Conservation (phyloP, 2,888 invertebrate species). For the Mongoloraphidia duomilia region DNA sequence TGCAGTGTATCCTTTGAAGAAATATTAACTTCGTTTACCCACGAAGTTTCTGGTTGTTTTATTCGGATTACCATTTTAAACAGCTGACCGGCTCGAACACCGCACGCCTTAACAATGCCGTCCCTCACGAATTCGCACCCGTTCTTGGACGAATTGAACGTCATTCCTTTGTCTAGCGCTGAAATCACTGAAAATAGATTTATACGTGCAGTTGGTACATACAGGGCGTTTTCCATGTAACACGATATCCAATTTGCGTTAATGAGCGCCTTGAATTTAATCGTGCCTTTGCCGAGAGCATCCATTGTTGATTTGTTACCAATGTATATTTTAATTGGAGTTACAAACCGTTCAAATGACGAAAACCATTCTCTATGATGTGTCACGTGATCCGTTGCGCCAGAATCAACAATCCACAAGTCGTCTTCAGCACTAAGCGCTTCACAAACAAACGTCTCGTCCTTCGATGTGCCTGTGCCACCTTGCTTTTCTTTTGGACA, state of each 20-base stretch:
- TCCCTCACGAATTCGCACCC: conserved; percentile 4
- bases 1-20: conserved; percentile 6
- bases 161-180: conserved; percentile 4
- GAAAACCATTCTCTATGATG: conserved; percentile 9
- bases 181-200: conserved; percentile 7
- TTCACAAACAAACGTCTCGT: not conserved
- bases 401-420: no score
- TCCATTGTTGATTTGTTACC: no score
- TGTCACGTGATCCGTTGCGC: conserved; percentile 10
- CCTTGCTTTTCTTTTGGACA: conserved; percentile 3
- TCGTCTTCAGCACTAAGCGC: no score
- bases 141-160: not conserved
- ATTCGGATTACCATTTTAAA: no score
- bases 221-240: conserved; percentile 5
- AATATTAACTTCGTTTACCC: conserved; percentile 2
- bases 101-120: conserved; percentile 2
- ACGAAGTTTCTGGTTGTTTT: conserved; percentile 3
- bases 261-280: conserved; percentile 6
- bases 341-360: conserved; percentile 8
- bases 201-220: conserved; percentile 5
- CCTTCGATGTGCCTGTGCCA: no score
- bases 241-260: conserved; percentile 8
- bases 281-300: conserved; percentile 6
- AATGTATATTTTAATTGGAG: conserved; percentile 9
- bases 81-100: not conserved